Evolutionary conservation across 2,888 invertebrate genomes (phyloP).

Genomic region (Torymus auratus): DNA sequence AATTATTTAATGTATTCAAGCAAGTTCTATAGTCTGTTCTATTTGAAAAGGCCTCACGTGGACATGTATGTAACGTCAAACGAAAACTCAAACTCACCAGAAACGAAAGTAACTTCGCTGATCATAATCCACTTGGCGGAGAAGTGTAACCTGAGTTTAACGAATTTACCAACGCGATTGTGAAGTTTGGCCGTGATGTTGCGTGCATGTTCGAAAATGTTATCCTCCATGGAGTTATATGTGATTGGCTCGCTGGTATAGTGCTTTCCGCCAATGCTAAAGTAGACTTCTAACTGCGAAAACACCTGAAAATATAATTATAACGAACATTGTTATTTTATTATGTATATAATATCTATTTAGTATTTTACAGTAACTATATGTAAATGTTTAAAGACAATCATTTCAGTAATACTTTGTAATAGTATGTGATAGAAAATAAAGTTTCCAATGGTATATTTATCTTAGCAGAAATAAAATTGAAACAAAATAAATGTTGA

Average conservation of each 20-base stretch:
- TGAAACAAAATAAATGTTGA: no score
- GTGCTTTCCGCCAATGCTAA: conserved; percentile 88
- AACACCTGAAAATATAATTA: conserved; percentile 82
- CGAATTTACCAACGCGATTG: conserved; percentile 88
- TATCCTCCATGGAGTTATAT: conserved; percentile 85
- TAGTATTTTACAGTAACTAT: no score
- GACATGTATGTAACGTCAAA: not conserved
- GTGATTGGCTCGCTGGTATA: conserved; percentile 87
- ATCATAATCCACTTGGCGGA: conserved; percentile 92
- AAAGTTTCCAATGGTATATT: no score
- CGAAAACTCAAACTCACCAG: conserved; percentile 79
- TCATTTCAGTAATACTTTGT: no score
- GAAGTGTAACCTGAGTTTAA: conserved; percentile 87
- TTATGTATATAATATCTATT: no score
- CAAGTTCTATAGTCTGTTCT: no score
- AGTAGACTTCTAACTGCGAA: conserved; percentile 86
- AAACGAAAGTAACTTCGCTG: conserved; percentile 92
- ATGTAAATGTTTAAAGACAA: no score
- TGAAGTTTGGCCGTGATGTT: conserved; percentile 90
- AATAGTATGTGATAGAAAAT: no score
- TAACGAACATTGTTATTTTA: not conserved
- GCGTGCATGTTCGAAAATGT: conserved; percentile 87
- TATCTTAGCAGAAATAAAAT: no score
- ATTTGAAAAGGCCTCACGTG: not conserved
- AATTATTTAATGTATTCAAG: no score